phyloP scores from a whole-genome alignment of 2,888 invertebrate genomes.

The Dryobota labecula region DNA sequence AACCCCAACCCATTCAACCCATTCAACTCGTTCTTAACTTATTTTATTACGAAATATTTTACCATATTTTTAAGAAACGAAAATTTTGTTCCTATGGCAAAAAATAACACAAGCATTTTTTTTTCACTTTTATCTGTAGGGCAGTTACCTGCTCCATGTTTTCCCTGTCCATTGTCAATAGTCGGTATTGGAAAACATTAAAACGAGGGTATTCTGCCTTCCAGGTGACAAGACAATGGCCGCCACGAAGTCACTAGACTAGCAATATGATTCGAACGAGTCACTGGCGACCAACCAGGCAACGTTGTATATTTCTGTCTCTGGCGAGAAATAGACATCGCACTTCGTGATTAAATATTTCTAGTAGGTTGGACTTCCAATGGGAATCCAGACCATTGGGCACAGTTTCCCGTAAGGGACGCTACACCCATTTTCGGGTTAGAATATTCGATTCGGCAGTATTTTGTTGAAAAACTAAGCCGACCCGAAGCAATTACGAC shows the following conservation, averaged over 20 bases:
- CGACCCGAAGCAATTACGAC: not conserved
- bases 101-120: not conserved
- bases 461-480: not conserved
- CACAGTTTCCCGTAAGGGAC: not conserved
- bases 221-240: constrained; percentile 64
- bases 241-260: constrained; percentile 61
- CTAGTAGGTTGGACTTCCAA: not conserved
- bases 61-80: not conserved
- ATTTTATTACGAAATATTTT: not conserved
- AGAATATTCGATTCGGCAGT: not conserved
- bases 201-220: constrained; percentile 64
- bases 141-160: constrained; percentile 43
- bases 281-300: constrained; percentile 9
- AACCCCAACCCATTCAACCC: too few relatives aligned
- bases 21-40: not conserved
- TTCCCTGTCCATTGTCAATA: constrained; percentile 56
- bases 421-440: not conserved
- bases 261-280: constrained; percentile 51
- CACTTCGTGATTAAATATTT: constrained; percentile 16
- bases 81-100: not conserved
- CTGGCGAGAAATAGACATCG: not conserved
- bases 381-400: not conserved
- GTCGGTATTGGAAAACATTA: constrained; percentile 71
- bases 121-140: not conserved
- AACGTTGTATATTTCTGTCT: constrained; percentile 14